Conservation (phyloP, 2,888 invertebrate genomes). For the Eumerus sabulonum region DNA sequence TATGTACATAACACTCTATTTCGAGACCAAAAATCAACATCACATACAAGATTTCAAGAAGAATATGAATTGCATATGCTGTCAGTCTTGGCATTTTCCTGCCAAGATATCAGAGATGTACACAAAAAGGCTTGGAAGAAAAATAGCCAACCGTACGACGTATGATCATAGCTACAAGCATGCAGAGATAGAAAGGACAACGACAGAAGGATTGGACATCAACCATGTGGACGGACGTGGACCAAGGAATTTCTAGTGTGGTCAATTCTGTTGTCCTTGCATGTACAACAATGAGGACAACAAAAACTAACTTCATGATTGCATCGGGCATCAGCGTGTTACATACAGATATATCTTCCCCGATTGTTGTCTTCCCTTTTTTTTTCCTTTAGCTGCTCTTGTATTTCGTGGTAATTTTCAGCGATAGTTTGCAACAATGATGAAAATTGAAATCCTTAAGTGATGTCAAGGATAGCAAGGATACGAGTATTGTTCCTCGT, state of each 20-base stretch:
- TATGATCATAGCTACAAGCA: constrained; percentile 42
- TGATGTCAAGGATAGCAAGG: constrained; percentile 38
- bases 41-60: too few species aligned
- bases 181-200: constrained; percentile 33
- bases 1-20: too few species aligned
- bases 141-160: constrained; percentile 40
- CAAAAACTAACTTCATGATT: constrained; percentile 48
- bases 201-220: constrained; percentile 26
- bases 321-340: constrained; percentile 40
- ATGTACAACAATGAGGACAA: constrained; percentile 22
- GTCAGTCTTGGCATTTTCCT: too few species aligned
- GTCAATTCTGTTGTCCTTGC: not conserved
- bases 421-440: constrained; percentile 38
- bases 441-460: constrained; percentile 37
- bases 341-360: not conserved
- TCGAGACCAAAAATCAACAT: too few species aligned
- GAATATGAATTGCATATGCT: too few species aligned
- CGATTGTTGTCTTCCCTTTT: constrained; percentile 10
- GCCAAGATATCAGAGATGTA: too few species aligned
- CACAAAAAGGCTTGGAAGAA: not conserved
- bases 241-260: not conserved
- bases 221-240: constrained; percentile 5
- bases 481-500: not conserved
- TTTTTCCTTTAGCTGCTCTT: too few species aligned
- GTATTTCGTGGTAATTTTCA: constrained; percentile 43